Percentiles rank a stretch among this genome's conserved stretches.
Evolutionary conservation across 2,797 vertebrate genomes (phyloP).

Genomic region (Rhodeus uyekii): DNA sequence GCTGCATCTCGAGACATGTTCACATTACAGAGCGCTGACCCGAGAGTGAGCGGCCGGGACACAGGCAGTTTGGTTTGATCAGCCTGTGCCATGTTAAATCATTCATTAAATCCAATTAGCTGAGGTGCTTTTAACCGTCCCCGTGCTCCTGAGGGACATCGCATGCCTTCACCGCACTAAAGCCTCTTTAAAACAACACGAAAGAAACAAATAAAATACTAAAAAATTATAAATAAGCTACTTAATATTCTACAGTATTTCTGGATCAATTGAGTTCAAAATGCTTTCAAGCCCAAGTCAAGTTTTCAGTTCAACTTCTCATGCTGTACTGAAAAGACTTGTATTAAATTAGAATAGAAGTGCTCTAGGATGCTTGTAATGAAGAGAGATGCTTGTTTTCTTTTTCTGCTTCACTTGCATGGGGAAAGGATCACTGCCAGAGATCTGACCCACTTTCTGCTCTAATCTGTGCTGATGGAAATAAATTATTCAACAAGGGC

Average conservation of each 20-base stretch:
- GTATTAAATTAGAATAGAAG: neutral
- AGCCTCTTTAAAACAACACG: neutral
- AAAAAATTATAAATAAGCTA: neutral
- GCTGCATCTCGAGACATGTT: no score
- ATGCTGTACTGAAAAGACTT: neutral
- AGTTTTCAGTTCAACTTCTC: neutral
- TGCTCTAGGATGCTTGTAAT: no score
- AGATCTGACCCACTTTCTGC: neutral
- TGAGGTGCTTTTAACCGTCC: conserved; percentile 40
- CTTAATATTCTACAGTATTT: neutral
- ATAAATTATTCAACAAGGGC: neutral
- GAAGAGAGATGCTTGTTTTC: neutral
- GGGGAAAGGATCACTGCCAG: neutral
- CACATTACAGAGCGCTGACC: conserved; percentile 68
- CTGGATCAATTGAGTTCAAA: neutral
- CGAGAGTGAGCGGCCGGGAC: conserved; percentile 66
- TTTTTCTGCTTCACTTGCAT: neutral
- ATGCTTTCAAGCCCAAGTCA: neutral
- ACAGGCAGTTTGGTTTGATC: conserved; percentile 78
- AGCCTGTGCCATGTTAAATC: conserved; percentile 76
- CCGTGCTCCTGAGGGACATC: neutral
- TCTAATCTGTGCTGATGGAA: neutral
- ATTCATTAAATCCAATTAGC: conserved; percentile 83
- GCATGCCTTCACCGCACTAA: no score
- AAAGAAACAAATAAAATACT: no score